phyloP scores from a whole-genome alignment of 64 coral and sea anemone species.

The Cladopsammia gracilis region DNA sequence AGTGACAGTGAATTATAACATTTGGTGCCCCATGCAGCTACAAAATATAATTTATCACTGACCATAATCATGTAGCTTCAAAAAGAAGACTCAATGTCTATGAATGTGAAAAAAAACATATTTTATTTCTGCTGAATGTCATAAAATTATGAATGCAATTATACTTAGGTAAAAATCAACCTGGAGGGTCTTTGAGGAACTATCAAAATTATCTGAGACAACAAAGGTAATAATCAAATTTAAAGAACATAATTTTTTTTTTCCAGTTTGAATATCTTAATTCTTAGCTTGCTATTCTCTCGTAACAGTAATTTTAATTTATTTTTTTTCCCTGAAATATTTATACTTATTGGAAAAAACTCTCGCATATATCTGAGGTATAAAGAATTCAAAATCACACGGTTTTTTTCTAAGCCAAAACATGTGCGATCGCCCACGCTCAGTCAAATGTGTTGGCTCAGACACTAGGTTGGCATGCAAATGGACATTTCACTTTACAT shows the following conservation, averaged over 20 bases:
- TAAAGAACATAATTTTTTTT: background rate
- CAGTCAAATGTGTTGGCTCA: background rate
- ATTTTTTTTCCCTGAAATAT: background rate
- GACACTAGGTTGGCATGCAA: constrained; percentile 1
- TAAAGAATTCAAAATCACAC: constrained; percentile 2
- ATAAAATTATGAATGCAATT: background rate
- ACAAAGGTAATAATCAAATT: background rate
- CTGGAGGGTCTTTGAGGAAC: background rate
- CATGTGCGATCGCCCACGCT: constrained; percentile 30
- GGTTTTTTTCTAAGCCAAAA: background rate
- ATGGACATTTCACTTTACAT: constrained; percentile 41
- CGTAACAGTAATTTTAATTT: background rate
- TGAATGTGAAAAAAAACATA: background rate
- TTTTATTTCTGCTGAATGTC: background rate
- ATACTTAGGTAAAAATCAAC: background rate
- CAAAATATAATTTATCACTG: background rate
- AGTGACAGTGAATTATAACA: background rate
- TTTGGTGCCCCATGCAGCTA: background rate
- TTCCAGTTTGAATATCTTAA: background rate
- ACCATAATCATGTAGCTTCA: background rate
- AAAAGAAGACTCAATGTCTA: background rate
- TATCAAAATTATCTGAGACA: background rate
- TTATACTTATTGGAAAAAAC: background rate
- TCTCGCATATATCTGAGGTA: background rate
- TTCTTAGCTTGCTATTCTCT: background rate